Evolutionary conservation across 2,888 invertebrate species (phyloP), one percentile per base, ranked within the genome.

Genomic region (Oligia fasciuncula): DNA sequence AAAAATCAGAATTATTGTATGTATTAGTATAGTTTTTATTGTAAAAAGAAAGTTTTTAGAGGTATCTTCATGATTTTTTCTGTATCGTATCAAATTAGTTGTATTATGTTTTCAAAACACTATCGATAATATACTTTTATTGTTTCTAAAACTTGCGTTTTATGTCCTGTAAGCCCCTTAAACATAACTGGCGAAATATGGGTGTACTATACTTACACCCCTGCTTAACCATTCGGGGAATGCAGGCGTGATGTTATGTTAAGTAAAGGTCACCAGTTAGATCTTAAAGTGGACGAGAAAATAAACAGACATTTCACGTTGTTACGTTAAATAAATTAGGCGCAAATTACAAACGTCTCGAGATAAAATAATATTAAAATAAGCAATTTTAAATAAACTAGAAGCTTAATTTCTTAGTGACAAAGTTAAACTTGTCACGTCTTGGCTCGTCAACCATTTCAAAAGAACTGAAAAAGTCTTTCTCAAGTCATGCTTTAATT

Each of bases 331-430:
- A 60, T 60, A 68, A 79, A 72, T 69, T 70, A 66, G 23, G 29
- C 9, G 46, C 14, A 74, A 83, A 63, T 75, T 46, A 62, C 65
- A 63, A 43, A 62, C 60, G 40, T 63, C 68, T 71, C 49, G 46
- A 63, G 43, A 65, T 23, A n/a, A 74, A 74, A 71, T 70, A 19
- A 57, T 74, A 67, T 73, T 51, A 49, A 74, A 85, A 80, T 51
- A 54, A 65, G 51, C 23, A 17, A 60, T 68, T 68, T 85, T 51
- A 80, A 85, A 82, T 80, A 63, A 80, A 74, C 57, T 70, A 49
- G 40, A 62, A 65, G 14, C n/a, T 79, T 79, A 19, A 57, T 63
- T 65, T 71, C 14, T 79, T 23, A 57, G 57, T 81, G 43, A 81
- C 40, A 76, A 85, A 57, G 49, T 60, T 81, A 60, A 68, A 40